Evolutionary conservation across 2,888 invertebrate species (phyloP).

Genomic region (Harmothoe impar): DNA sequence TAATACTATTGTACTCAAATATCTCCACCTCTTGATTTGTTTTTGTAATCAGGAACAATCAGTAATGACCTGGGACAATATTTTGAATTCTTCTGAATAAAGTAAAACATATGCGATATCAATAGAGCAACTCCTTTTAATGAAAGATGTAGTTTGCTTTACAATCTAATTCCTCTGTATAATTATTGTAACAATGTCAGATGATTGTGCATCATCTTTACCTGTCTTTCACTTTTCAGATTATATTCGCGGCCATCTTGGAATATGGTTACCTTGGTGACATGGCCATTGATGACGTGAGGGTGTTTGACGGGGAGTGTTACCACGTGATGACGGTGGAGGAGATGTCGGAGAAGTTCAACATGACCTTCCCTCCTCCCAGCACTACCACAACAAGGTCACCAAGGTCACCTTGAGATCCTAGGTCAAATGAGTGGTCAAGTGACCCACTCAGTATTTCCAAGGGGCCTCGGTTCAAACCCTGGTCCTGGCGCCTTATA

Average conservation of each 20-base stretch:
- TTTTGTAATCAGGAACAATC: background rate
- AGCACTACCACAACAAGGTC: background rate
- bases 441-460: too few species aligned
- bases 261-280: slow-evolving; percentile 77
- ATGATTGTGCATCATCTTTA: background rate
- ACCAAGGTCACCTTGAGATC: too few species aligned
- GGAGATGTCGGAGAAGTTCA: slow-evolving; percentile 52
- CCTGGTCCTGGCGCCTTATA: too few species aligned
- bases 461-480: too few species aligned
- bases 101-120: too few species aligned
- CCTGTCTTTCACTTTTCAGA: slow-evolving; percentile 65
- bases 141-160: too few species aligned
- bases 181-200: too few species aligned
- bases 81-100: too few species aligned
- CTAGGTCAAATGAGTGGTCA: too few species aligned
- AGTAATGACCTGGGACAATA: background rate
- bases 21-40: too few species aligned
- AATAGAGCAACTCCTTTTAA: too few species aligned
- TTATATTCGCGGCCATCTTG: slow-evolving; percentile 79
- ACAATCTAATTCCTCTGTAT: too few species aligned
- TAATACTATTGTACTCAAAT: background rate
- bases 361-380: slow-evolving; percentile 28
- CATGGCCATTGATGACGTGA: slow-evolving; percentile 81
- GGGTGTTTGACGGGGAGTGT: slow-evolving; percentile 76
- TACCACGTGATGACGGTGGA: slow-evolving; percentile 50